These are phyloP conservation scores for Odontophorus gujanensis DNA, from an alignment of 2,113 vertebrate genomes.

Conservation along the genomic window DNA sequence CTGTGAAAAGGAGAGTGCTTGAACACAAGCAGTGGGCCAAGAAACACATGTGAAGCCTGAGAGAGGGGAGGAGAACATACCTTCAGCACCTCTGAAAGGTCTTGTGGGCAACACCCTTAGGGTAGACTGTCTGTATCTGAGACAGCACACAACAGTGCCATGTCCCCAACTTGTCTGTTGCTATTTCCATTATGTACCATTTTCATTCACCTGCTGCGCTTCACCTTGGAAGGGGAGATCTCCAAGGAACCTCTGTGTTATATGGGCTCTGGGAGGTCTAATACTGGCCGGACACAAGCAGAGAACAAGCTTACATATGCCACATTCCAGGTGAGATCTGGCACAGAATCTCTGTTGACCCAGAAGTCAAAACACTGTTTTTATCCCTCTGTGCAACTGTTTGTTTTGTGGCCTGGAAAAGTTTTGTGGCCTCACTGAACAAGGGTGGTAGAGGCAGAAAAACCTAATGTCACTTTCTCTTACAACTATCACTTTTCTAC, in stretches of 20 bases:
- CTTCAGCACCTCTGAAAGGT: background rate
- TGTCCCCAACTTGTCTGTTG: background rate
- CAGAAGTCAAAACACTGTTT: background rate
- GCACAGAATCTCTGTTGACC: background rate
- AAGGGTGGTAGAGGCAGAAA: background rate
- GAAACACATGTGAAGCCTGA: background rate
- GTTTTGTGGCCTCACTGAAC: background rate
- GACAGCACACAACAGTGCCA: accelerated
- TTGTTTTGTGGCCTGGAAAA: background rate
- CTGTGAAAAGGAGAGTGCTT: background rate
- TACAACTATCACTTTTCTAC: accelerated
- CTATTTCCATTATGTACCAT: background rate
- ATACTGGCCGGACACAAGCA: accelerated
- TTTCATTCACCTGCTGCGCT: background rate
- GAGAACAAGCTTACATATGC: background rate
- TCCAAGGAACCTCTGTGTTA: background rate
- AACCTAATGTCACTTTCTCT: background rate
- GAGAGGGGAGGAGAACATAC: background rate
- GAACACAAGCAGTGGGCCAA: background rate
- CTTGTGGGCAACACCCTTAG: accelerated
- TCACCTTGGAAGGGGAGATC: background rate
- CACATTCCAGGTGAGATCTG: background rate
- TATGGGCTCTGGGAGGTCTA: background rate
- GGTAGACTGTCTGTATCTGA: background rate
- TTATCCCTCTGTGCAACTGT: background rate